Evolutionary conservation across 2,113 vertebrate genomes (phyloP).

Genomic region (Microcebus tavaratra): DNA sequence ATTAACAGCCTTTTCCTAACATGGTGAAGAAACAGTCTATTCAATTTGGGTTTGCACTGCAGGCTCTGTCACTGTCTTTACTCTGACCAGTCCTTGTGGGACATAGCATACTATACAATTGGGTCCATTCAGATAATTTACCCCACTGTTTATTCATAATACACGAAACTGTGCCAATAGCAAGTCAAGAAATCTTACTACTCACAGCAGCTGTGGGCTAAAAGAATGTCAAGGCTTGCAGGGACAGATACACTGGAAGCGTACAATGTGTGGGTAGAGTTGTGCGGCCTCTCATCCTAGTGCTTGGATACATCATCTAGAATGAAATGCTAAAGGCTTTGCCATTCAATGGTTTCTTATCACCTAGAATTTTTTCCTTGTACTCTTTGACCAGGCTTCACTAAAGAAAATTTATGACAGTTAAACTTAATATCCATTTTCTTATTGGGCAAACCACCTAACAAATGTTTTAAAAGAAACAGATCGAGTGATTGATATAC

Average conservation of each 20-base stretch:
- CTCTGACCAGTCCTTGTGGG: conserved; percentile 56
- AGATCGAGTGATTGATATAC: not conserved
- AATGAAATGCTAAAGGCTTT: conserved; percentile 75
- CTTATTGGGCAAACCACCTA: not conserved
- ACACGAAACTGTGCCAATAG: conserved; percentile 75
- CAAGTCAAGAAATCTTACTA: conserved; percentile 81
- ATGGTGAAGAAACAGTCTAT: not conserved
- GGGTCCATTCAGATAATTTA: conserved; percentile 74
- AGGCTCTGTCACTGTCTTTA: not conserved
- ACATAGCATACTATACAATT: conserved; percentile 74
- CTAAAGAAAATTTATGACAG: conserved; percentile 21
- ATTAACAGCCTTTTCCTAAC: conserved; percentile 22
- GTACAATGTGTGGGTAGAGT: conserved; percentile 77
- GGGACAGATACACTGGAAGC: conserved; percentile 76
- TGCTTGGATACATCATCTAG: conserved; percentile 75
- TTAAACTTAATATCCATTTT: conserved; percentile 33
- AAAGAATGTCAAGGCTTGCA: conserved; percentile 81
- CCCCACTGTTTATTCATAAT: conserved; percentile 77
- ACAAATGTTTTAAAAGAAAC: conserved; percentile 4
- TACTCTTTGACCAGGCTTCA: conserved; percentile 20
- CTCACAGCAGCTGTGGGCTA: conserved; percentile 72
- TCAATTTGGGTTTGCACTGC: not conserved
- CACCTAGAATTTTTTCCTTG: conserved; percentile 75
- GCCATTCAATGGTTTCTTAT: conserved; percentile 66
- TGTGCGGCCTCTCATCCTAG: conserved; percentile 66